Evolutionary conservation across 2,888 invertebrate genomes (phyloP), one percentile per base, ranked within the genome.

Genomic region (Heteromurus nitidus): DNA sequence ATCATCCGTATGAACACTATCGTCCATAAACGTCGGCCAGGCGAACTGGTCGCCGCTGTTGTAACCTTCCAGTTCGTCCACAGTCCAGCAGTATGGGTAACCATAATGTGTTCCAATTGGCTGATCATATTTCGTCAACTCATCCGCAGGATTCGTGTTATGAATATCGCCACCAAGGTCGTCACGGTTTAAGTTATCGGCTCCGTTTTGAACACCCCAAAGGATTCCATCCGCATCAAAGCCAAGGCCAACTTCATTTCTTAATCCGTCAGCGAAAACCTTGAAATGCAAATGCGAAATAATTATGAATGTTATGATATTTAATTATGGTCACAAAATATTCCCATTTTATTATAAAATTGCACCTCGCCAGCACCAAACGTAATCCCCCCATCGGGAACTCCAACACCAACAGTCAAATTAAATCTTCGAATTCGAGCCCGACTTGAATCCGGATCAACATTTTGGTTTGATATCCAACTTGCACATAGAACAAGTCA

Each of bases 71-170:
- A 86, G 72, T 3, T 73, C 47, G 36, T 84, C 72, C 1, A 83
- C 82, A 13, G 73, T 77, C 70, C 84, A 87, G 65, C 86, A 87
- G 28, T 81, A 87, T 2, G 86, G 86, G 68, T 84, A 87, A 0
- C 86, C 86, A 72, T 86, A 84, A 47, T 76, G 53, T 0, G 68
- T 31, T 5, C 85, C 84, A 2, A 60, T 53, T 31, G 79, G 62
- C 11, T 20, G 2, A 31, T 83, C 79, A 64, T 85, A 85, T 55
- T 72, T 76, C 26, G 83, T 73, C 47, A 86, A 20, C 26, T 86
- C 84, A 50, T 86, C 85, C 1, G 84, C 85, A 11, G 86, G 86
- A 55, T 86, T 86, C 9, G 67, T 79, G 36, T 83, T 83, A 44
- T 84, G 83, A 62, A 86, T 84, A 26, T 86, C 82, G 3, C 82